Base-by-base conservation (phyloP, 1,140 invertebrate genomes). In the Drosophila gunungcola region DNA sequence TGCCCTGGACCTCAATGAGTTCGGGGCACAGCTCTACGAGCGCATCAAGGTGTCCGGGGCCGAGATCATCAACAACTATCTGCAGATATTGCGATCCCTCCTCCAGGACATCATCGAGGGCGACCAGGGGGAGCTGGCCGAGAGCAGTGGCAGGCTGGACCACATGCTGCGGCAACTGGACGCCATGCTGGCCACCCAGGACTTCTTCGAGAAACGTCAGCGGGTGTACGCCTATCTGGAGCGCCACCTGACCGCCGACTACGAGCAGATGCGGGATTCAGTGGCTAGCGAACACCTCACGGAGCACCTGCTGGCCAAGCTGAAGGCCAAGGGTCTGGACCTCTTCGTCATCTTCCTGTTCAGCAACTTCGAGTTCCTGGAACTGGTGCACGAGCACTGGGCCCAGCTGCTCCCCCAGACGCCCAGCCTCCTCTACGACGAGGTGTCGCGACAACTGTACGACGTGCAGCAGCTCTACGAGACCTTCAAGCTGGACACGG, bases 301-400 rank as follows among this genome's bases (percentile, higher is more conserved):
- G 2, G 74, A 74, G 2, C 53, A 82, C 4, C 52, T 91, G 1
- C 53, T 91, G 16, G 57, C 36, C 2, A 75, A 83, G 46, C 52
- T 91, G 2, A 78, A 86, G n/a, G 41, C 68, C 42, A 89, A 86
- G 25, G 90, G 90, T 0, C 27, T 91, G 12, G 90, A 91, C 53
- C 55, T 91, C 6, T 86, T 91, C 29, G 81, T 91, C 9, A 83
- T 85, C 25, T 91, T 91, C 64, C 46, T 91, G 12, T 91, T 91
- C 12, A 91, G 90, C 53, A 91, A 91, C 55, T 91, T 91, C 52
- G 90, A 91, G 42, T 91, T 91, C 10, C 39, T 91, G 9, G 90
- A 91, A 13, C 64, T 74, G 25, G 68, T 91, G 10, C 90, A 91
- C 42, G 53, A 73, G 13, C 76, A 90, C 7, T 91, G 89, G 90